phyloP scores from a whole-genome alignment of 2,888 invertebrate genomes.

The Aphidoletes aphidimyza region DNA sequence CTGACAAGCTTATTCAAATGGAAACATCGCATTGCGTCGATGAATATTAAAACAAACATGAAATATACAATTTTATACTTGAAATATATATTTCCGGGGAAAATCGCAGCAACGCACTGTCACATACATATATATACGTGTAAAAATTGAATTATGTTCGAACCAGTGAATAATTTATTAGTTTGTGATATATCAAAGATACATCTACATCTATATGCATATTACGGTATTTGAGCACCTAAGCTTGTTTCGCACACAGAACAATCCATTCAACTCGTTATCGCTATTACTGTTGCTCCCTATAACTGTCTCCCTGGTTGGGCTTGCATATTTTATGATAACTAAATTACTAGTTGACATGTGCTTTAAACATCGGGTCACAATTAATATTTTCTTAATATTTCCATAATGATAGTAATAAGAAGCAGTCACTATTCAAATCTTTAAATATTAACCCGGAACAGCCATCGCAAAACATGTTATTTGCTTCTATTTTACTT shows the following conservation, averaged over 20 bases:
- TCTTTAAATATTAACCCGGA: no score
- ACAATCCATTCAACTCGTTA: neutral
- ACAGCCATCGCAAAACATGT: no score
- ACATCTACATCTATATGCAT: neutral
- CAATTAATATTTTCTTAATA: no score
- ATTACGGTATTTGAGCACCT: neutral
- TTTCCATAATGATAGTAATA: no score
- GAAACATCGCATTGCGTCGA: no score
- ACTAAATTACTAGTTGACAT: neutral
- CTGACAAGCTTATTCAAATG: no score
- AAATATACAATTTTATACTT: no score
- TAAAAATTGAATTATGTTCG: neutral
- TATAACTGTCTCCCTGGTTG: neutral
- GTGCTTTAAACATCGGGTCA: no score
- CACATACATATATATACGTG: neutral
- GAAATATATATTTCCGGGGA: no score
- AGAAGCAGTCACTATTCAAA: no score
- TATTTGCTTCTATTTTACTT: no score
- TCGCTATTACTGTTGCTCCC: neutral
- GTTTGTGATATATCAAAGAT: neutral
- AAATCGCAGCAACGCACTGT: neutral
- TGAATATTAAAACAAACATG: no score
- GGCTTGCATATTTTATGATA: slow-evolving; percentile 11
- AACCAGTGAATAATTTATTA: slow-evolving; percentile 25
- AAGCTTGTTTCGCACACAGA: neutral